Evolutionary conservation across 2,888 invertebrate species (phyloP).

Genomic region (Sthenelais limicola): DNA sequence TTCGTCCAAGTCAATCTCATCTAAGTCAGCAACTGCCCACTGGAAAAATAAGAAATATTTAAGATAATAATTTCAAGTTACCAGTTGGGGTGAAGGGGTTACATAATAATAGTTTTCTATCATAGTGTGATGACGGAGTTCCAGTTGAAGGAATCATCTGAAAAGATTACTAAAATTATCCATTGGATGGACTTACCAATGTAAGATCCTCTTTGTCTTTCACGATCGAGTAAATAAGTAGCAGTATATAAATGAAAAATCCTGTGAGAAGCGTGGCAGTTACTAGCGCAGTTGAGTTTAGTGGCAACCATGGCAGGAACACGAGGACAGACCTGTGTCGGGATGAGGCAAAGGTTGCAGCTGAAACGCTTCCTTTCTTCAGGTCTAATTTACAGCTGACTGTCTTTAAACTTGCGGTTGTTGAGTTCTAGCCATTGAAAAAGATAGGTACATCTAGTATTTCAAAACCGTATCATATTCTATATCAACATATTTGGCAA

Average conservation of each 20-base stretch:
- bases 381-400: not conserved
- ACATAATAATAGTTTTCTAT: too few relatives aligned
- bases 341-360: not conserved
- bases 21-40: slow-evolving; percentile 71
- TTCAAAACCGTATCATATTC: too few relatives aligned
- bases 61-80: too few relatives aligned
- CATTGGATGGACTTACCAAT: too few relatives aligned
- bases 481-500: too few relatives aligned
- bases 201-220: slow-evolving; percentile 64
- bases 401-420: not conserved
- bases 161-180: too few relatives aligned
- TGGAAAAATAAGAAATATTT: slow-evolving; percentile 43
- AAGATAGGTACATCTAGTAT: too few relatives aligned
- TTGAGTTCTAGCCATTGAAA: too few relatives aligned
- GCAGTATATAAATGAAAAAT: slow-evolving; percentile 62
- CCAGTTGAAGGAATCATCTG: too few relatives aligned
- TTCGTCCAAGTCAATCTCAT: slow-evolving; percentile 71
- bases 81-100: too few relatives aligned
- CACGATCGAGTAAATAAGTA: slow-evolving; percentile 61
- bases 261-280: slow-evolving; percentile 60
- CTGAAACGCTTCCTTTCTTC: too few relatives aligned
- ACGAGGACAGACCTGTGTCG: not conserved
- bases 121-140: too few relatives aligned
- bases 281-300: slow-evolving; percentile 1
- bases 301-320: slow-evolving; percentile 13